Conservation (phyloP, 2,113 vertebrate genomes). For the Odocoileus virginianus region DNA sequence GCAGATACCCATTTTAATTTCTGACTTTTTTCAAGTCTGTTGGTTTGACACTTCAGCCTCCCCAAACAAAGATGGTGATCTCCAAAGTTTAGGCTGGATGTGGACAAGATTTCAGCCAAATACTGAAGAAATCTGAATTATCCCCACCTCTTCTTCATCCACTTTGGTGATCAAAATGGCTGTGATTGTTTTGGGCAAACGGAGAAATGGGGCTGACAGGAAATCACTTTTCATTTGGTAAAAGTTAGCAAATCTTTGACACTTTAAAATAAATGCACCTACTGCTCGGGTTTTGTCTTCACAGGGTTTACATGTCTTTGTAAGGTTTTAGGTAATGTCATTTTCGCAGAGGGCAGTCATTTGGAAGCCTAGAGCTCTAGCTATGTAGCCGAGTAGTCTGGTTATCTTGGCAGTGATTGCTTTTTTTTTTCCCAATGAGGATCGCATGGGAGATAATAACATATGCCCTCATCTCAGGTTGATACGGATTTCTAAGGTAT, state of each 20-base stretch:
- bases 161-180: not conserved
- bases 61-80: not conserved
- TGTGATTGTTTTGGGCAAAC: not conserved
- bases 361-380: not conserved
- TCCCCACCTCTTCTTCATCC: not conserved
- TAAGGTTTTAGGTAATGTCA: constrained; percentile 22
- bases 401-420: not conserved
- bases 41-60: not conserved
- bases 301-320: not conserved
- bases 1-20: not conserved
- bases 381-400: not conserved
- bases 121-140: not conserved
- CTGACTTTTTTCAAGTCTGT: not conserved
- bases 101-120: not conserved
- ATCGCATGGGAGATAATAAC: not conserved
- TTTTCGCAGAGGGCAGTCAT: constrained; percentile 24
- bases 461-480: not conserved
- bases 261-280: not conserved
- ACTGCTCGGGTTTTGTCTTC: not conserved
- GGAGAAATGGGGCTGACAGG: not conserved
- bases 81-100: not conserved
- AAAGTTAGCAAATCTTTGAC: constrained; percentile 42
- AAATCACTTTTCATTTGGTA: not conserved
- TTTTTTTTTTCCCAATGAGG: not conserved
- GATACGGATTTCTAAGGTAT: constrained; percentile 44